Percentiles rank a stretch among this genome's conserved stretches.
phyloP scores from a whole-genome alignment of 2,888 invertebrate genomes.

The Allygus modestus region DNA sequence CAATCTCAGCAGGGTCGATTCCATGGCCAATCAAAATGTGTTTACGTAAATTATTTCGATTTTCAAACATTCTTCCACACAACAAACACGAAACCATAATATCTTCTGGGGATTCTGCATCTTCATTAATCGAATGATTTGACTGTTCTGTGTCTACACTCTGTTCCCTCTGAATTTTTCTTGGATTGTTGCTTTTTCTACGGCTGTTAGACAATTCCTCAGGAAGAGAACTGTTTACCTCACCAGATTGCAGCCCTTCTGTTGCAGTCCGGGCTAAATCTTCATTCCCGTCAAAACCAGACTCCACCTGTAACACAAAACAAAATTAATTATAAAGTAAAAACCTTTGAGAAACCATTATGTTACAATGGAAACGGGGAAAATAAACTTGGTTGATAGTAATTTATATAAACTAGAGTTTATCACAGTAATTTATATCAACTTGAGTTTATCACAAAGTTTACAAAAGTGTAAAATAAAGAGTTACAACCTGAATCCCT shows the following conservation, averaged over 20 bases:
- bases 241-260: conserved; percentile 1
- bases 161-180: conserved; percentile 71
- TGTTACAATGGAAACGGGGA: not conserved
- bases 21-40: conserved; percentile 78
- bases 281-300: conserved; percentile 10
- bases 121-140: conserved; percentile 68
- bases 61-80: conserved; percentile 76
- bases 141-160: conserved; percentile 60
- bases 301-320: not conserved
- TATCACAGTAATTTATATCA: no score
- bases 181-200: conserved; percentile 74
- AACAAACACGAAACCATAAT: conserved; percentile 74
- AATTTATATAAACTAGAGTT: no score
- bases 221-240: conserved; percentile 19
- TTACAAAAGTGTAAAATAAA: no score
- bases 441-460: no score
- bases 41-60: conserved; percentile 75
- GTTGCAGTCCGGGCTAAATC: conserved; percentile 48
- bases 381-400: no score
- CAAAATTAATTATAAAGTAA: not conserved
- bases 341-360: not conserved
- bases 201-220: conserved; percentile 72
- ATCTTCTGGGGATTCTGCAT: conserved; percentile 47
- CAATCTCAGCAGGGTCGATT: conserved; percentile 70
- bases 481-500: no score